Conservation (phyloP, 2,797 vertebrate genomes). For the Mus minutoides region DNA sequence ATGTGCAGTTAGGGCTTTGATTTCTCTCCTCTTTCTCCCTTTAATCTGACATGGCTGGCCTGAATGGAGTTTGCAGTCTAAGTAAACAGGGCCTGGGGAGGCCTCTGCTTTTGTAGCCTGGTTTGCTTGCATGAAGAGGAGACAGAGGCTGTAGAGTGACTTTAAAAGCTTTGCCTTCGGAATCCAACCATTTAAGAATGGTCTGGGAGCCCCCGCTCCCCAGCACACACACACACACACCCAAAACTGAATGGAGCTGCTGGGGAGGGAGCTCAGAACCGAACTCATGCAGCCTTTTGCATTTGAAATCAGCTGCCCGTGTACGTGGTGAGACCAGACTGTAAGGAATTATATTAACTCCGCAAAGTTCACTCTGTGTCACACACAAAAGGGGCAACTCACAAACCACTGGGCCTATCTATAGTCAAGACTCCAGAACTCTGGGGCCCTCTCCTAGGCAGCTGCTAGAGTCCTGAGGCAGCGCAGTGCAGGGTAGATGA, state of each 20-base stretch:
- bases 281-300: conserved; percentile 66
- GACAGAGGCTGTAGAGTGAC: conserved; percentile 79
- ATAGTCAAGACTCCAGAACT: conserved; percentile 37
- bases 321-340: conserved; percentile 85
- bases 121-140: conserved; percentile 74
- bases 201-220: conserved; percentile 78
- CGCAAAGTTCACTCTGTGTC: conserved; percentile 80
- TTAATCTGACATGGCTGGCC: conserved; percentile 92
- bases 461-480: conserved; percentile 27
- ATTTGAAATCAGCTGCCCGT: conserved; percentile 52
- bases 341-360: conserved; percentile 86
- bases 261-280: conserved; percentile 64
- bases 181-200: conserved; percentile 90
- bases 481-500: neutral
- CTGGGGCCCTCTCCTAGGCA: conserved; percentile 31
- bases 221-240: too few species aligned
- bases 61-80: conserved; percentile 91
- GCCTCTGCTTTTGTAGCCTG: conserved; percentile 87
- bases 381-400: conserved; percentile 75
- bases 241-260: conserved; percentile 80
- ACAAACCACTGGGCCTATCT: conserved; percentile 52
- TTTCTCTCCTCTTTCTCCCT: conserved; percentile 90
- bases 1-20: conserved; percentile 91
- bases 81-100: conserved; percentile 90
- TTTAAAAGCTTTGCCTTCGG: conserved; percentile 90